Percentiles rank a stretch among this genome's conserved stretches.
phyloP scores from a whole-genome alignment of 2,113 vertebrate genomes.

The Cyphotilapia sp. region DNA sequence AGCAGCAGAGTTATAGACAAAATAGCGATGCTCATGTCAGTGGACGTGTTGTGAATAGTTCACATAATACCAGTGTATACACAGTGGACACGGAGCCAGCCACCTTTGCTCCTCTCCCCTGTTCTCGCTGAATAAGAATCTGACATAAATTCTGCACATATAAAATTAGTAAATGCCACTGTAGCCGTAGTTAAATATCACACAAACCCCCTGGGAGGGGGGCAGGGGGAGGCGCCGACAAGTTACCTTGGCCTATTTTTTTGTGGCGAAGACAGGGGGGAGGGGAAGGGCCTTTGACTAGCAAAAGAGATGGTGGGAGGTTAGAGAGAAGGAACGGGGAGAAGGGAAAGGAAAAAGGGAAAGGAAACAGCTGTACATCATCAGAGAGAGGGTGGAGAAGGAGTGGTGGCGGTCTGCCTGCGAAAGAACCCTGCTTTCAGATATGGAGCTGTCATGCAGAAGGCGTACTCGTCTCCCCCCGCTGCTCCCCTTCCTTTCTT shows the following conservation, averaged over 20 bases:
- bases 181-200: constrained; percentile 84
- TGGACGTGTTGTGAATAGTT: constrained; percentile 79
- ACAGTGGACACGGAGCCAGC: constrained; percentile 72
- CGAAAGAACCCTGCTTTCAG: constrained; percentile 5
- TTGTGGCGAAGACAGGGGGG: not conserved
- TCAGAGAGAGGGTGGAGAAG: constrained; percentile 14
- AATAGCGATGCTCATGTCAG: constrained; percentile 71
- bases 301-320: constrained; percentile 12
- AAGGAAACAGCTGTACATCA: constrained; percentile 38
- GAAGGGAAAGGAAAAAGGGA: not conserved
- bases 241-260: constrained; percentile 69
- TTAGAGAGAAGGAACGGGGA: constrained; percentile 14
- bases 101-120: constrained; percentile 74
- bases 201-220: constrained; percentile 63
- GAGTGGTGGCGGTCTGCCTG: not conserved
- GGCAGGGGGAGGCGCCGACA: constrained; percentile 9
- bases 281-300: not conserved
- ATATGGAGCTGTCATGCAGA: constrained; percentile 21
- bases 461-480: not conserved
- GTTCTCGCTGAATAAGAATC: constrained; percentile 77
- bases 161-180: constrained; percentile 86
- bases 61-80: constrained; percentile 81
- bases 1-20: constrained; percentile 66
- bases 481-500: not conserved
- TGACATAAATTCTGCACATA: constrained; percentile 83